Conservation (phyloP, 2,797 vertebrate genomes). For the Avahi laniger region DNA sequence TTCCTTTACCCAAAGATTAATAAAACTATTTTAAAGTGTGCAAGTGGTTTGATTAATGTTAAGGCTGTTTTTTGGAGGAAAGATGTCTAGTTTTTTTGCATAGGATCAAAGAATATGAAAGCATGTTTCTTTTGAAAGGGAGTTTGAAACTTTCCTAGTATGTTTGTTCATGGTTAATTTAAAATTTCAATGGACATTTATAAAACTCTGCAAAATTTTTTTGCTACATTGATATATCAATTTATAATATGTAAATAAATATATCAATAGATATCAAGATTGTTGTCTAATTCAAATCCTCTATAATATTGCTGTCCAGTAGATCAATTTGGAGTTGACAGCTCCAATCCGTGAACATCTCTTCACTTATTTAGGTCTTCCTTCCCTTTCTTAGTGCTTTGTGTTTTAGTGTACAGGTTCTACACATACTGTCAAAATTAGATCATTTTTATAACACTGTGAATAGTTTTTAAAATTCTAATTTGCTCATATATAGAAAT, state of each 20-base stretch:
- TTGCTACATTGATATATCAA: not conserved
- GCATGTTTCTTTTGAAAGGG: not conserved
- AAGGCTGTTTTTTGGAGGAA: not conserved
- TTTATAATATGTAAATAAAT: not conserved
- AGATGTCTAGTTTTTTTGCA: not conserved
- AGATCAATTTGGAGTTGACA: not conserved
- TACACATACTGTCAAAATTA: not conserved
- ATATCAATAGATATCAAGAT: not conserved
- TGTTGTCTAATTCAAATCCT: not conserved
- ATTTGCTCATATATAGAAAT: not conserved
- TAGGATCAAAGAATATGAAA: not conserved
- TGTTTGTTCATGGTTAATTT: not conserved
- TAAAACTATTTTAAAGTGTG: not conserved
- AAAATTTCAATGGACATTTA: not conserved
- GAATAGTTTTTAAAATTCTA: not conserved
- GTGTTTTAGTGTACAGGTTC: not conserved
- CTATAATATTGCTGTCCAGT: not conserved
- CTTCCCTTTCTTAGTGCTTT: not conserved
- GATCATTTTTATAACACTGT: not conserved
- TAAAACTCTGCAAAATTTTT: not conserved
- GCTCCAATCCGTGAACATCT: not conserved
- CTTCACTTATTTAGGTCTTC: not conserved
- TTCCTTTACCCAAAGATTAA: not conserved
- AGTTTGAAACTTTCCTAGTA: not conserved
- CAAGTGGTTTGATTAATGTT: not conserved